phyloP scores from a whole-genome alignment of 2,888 invertebrate species.

The Atethmia centrago region DNA sequence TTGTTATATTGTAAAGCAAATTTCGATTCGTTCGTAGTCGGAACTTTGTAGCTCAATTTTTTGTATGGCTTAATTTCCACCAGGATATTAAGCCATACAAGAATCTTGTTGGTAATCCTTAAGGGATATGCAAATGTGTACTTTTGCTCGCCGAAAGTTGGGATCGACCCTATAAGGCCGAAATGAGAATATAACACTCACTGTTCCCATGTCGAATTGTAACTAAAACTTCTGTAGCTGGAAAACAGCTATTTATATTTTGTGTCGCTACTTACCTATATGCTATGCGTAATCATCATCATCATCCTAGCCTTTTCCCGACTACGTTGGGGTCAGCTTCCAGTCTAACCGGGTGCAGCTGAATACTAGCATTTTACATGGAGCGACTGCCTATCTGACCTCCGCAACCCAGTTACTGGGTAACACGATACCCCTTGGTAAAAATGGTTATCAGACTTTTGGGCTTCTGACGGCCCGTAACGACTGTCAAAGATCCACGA shows the following conservation, averaged over 20 bases:
- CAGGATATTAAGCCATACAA: no score
- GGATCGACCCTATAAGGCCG: not conserved
- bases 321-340: no score
- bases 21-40: constrained; percentile 54
- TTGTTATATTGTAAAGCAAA: constrained; percentile 64
- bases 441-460: no score
- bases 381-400: no score
- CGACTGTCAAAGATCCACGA: no score
- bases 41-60: constrained; percentile 24
- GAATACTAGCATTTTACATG: no score
- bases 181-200: constrained; percentile 23
- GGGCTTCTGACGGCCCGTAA: no score
- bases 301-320: no score
- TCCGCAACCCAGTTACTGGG: no score
- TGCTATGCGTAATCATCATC: constrained; percentile 7
- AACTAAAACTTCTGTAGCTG: constrained; percentile 25
- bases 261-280: no score
- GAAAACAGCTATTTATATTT: constrained; percentile 31
- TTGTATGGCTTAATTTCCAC: constrained; percentile 17
- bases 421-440: no score
- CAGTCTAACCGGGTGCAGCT: no score
- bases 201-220: constrained; percentile 4
- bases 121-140: constrained; percentile 25
- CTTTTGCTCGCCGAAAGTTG: constrained; percentile 14
- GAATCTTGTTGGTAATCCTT: constrained; percentile 12